Conservation (phyloP, 2,113 vertebrate species). For the Psettodes erumei region DNA sequence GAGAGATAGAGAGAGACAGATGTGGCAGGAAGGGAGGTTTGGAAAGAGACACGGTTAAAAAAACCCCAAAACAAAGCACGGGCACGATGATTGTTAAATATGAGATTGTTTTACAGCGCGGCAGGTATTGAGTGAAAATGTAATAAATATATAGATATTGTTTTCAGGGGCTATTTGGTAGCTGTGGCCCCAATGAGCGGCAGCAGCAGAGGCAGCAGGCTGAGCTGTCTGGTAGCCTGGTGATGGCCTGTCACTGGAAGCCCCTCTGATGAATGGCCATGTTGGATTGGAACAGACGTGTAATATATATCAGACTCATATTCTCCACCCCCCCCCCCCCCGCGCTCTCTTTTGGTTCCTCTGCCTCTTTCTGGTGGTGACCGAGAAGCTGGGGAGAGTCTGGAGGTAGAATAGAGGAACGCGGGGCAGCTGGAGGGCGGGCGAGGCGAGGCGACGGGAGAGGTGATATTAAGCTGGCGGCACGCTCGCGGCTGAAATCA, state of each 20-base stretch:
- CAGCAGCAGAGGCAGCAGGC: slow-evolving; percentile 62
- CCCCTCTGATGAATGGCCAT: slow-evolving; percentile 80
- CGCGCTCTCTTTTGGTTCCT: slow-evolving; percentile 26
- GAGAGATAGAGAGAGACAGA: slow-evolving; percentile 33
- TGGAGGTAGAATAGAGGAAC: slow-evolving; percentile 36
- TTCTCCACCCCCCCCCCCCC: slow-evolving; percentile 50
- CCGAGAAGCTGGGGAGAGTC: slow-evolving; percentile 41
- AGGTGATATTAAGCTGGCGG: slow-evolving; percentile 37
- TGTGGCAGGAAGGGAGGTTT: slow-evolving; percentile 15
- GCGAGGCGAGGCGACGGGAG: slow-evolving; percentile 30
- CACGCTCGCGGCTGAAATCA: slow-evolving; percentile 20
- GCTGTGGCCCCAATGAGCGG: slow-evolving; percentile 65
- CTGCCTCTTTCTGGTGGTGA: slow-evolving; percentile 37
- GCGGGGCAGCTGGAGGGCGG: slow-evolving; percentile 8
- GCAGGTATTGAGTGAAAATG: slow-evolving; percentile 81
- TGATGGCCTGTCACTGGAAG: slow-evolving; percentile 84
- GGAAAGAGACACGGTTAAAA: slow-evolving; percentile 30
- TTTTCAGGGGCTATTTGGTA: slow-evolving; percentile 82
- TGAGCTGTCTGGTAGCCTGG: slow-evolving; percentile 74
- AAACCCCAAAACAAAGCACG: slow-evolving; percentile 28
- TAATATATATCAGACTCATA: slow-evolving; percentile 86
- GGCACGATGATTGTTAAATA: slow-evolving; percentile 79
- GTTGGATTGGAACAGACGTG: slow-evolving; percentile 84
- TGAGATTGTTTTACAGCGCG: slow-evolving; percentile 81
- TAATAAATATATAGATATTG: slow-evolving; percentile 83